These are phyloP conservation scores for Rhorus exstirpatorius DNA, from an alignment of 2,888 invertebrate genomes.

Conservation along the genomic window DNA sequence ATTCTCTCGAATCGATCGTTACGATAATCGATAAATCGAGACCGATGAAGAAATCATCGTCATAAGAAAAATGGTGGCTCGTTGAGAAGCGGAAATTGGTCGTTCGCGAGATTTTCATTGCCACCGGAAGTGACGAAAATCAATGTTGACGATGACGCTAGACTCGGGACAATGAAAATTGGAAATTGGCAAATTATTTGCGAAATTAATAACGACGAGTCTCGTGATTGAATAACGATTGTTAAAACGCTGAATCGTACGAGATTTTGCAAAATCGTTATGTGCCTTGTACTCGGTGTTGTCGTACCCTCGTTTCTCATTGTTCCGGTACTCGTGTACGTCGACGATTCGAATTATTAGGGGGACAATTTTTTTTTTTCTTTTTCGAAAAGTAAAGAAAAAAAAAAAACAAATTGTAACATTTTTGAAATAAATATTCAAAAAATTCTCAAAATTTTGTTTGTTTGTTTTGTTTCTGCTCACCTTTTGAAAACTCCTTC, in stretches of 20 bases:
- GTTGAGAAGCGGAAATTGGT: constrained; percentile 61
- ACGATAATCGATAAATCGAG: constrained; percentile 57
- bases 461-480: too few relatives aligned
- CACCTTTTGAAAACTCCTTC: constrained; percentile 63
- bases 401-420: not conserved
- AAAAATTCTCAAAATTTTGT: too few relatives aligned
- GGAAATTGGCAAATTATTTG: constrained; percentile 56
- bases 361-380: not conserved
- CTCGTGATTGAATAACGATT: constrained; percentile 11
- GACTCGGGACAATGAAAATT: constrained; percentile 21
- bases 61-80: constrained; percentile 27
- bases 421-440: not conserved
- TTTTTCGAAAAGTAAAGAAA: not conserved
- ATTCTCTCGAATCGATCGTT: constrained; percentile 62
- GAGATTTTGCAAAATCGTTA: constrained; percentile 63
- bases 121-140: constrained; percentile 38
- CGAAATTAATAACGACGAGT: constrained; percentile 44
- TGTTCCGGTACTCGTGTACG: constrained; percentile 64
- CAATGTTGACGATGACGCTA: not conserved
- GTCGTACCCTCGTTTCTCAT: constrained; percentile 70
- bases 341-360: constrained; percentile 18
- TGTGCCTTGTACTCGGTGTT: constrained; percentile 69
- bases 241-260: constrained; percentile 53
- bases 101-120: constrained; percentile 65
- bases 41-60: constrained; percentile 65